phyloP scores from a whole-genome alignment of 1,140 invertebrate genomes.

The Halesus radiatus region DNA sequence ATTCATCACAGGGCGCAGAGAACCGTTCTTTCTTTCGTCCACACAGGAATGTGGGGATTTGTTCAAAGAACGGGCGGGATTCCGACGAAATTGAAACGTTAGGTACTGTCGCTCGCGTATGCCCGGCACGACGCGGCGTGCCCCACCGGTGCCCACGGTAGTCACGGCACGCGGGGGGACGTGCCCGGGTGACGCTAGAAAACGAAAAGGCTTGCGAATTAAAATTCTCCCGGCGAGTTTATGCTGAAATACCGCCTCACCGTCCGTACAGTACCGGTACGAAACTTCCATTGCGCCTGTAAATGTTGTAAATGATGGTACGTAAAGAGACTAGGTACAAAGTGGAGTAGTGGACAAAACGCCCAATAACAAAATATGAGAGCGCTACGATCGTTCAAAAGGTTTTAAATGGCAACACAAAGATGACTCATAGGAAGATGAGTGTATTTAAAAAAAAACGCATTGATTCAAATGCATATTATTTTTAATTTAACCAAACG shows the following conservation, averaged over 20 bases:
- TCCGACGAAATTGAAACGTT: constrained; percentile 31
- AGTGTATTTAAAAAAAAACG: no score
- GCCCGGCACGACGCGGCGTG: background rate
- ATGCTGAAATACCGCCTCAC: background rate
- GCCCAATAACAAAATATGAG: no score
- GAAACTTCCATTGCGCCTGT: no score
- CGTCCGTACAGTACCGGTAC: no score
- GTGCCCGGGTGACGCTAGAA: constrained; percentile 18
- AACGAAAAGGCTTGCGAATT: constrained; percentile 19
- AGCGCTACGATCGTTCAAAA: no score
- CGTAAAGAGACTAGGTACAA: no score
- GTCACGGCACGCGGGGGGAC: background rate
- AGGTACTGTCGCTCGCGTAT: background rate
- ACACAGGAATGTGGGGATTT: constrained; percentile 7
- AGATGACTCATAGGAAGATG: no score
- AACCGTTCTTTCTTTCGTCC: background rate
- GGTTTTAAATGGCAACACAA: no score
- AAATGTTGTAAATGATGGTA: no score
- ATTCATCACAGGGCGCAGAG: background rate
- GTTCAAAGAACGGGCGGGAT: background rate
- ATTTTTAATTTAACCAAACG: no score
- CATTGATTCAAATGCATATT: no score
- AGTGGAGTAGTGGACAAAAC: no score
- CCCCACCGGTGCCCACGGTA: background rate
- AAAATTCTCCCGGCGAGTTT: constrained; percentile 4